A percentile compares a stretch with the other conserved stretches of the same genome.
phyloP scores from a whole-genome alignment of 2,113 vertebrate species.

The Sphaerodactylus townsendi region DNA sequence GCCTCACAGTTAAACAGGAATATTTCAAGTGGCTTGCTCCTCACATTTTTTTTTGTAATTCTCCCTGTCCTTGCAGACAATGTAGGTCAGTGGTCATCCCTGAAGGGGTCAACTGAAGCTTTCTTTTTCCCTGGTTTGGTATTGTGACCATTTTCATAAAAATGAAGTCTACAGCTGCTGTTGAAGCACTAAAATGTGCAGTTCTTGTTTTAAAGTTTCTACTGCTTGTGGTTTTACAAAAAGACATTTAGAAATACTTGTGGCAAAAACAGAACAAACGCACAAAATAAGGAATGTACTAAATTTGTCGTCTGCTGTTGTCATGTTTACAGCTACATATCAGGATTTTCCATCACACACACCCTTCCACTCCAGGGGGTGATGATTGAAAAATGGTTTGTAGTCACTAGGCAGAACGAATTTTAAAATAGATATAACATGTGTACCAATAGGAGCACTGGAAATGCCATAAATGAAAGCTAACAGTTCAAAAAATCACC shows the following conservation, averaged over 20 bases:
- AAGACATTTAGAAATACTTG: not conserved
- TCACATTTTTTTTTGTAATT: not conserved
- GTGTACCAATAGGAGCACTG: not conserved
- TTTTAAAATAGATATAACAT: not conserved
- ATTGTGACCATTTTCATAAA: not conserved
- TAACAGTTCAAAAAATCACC: not conserved
- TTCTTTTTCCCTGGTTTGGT: not conserved
- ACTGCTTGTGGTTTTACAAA: not conserved
- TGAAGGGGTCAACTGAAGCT: not conserved
- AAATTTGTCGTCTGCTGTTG: not conserved
- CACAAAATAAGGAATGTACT: not conserved
- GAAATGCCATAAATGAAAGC: fast-evolving
- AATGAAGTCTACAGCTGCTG: not conserved
- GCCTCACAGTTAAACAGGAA: too few species aligned
- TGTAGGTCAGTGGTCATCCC: too few species aligned
- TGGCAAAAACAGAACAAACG: too few species aligned
- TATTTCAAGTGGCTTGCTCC: not conserved
- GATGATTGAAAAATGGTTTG: not conserved
- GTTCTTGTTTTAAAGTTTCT: not conserved
- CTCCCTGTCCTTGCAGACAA: not conserved
- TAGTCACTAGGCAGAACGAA: not conserved
- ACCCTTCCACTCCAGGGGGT: not conserved
- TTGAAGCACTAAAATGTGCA: not conserved
- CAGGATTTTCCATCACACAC: not conserved
- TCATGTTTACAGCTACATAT: not conserved